phyloP scores from a whole-genome alignment of 2,113 vertebrate species.

The Hippopotamus amphibius region DNA sequence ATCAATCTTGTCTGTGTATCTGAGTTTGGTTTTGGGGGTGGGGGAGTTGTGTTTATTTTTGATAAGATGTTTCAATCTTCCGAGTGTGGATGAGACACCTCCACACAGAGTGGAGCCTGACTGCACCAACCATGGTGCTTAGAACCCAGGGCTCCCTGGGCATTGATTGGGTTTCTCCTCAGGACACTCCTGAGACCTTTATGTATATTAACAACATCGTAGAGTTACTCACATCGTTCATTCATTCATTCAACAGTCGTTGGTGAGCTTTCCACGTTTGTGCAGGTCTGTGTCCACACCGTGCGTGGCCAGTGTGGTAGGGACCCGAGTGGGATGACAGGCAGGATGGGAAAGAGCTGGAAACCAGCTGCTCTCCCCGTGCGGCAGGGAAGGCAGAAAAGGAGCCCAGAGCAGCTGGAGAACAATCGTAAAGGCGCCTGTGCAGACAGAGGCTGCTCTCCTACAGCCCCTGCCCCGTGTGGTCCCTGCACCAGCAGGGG shows the following conservation, averaged over 20 bases:
- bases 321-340: not conserved
- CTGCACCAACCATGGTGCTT: not conserved
- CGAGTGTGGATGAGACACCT: not conserved
- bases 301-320: accelerated
- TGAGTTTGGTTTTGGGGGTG: no score
- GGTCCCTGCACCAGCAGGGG: no score
- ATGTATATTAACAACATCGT: not conserved
- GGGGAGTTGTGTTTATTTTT: not conserved
- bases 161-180: not conserved
- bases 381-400: not conserved
- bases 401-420: no score
- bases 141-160: not conserved
- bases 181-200: not conserved
- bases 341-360: not conserved
- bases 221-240: not conserved
- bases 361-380: no score
- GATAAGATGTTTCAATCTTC: not conserved
- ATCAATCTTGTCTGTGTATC: no score
- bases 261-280: not conserved
- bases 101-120: not conserved
- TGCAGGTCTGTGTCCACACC: not conserved
- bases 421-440: no score
- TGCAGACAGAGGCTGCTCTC: no score
- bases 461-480: no score
- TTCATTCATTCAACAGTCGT: not conserved